Conservation (phyloP, 1,140 invertebrate genomes). For the Dendrolimus punctatus region DNA sequence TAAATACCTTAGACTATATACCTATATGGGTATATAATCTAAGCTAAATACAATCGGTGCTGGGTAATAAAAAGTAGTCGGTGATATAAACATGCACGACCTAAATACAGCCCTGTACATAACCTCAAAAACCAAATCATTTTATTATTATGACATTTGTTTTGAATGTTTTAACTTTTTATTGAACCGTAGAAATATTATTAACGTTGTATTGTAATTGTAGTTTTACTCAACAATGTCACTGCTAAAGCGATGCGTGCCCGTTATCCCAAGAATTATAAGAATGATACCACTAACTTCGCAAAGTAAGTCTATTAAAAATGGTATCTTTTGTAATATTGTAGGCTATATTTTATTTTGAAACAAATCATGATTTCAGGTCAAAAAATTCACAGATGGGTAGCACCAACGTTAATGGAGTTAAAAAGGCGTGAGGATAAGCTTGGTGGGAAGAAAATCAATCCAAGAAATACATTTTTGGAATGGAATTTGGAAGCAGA, state of each 20-base stretch:
- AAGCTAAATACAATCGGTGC: no score
- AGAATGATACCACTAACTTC: constrained; percentile 19
- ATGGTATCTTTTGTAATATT: no score
- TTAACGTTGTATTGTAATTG: no score
- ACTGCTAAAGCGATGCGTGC: constrained; percentile 32
- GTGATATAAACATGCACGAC: no score
- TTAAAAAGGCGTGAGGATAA: constrained; percentile 47
- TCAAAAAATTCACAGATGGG: constrained; percentile 54
- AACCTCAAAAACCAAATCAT: constrained; percentile 9
- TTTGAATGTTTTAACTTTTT: not conserved
- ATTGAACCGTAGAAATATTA: no score
- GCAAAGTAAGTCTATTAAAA: constrained; percentile 22
- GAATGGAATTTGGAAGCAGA: constrained; percentile 94
- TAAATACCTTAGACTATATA: no score
- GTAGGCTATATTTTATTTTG: no score
- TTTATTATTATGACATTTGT: constrained; percentile 6
- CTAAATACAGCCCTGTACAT: not conserved
- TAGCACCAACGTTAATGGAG: constrained; percentile 52
- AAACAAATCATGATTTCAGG: constrained; percentile 22
- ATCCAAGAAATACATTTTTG: constrained; percentile 75
- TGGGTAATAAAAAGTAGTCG: no score
- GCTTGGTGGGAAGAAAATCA: constrained; percentile 44
- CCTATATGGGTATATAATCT: no score
- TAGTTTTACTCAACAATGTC: constrained; percentile 23
- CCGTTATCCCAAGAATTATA: constrained; percentile 23